Base-by-base conservation (phyloP, 2,888 invertebrate species). In the Eupelmus urozonus region DNA sequence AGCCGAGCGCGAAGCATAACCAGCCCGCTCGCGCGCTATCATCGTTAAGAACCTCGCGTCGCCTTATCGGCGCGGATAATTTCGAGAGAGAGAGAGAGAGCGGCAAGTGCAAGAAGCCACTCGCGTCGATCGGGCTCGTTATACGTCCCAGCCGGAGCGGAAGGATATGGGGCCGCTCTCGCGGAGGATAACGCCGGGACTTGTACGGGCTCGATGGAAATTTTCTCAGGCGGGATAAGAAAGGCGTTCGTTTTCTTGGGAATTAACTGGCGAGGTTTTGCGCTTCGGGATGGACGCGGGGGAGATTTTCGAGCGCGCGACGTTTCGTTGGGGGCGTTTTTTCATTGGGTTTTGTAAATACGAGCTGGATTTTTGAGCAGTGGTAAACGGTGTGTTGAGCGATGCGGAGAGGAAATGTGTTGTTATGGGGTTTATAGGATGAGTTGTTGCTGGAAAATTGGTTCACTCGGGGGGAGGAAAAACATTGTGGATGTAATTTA, bases 61-160 rank as follows among this genome's bases (percentile, higher is more conserved):
- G 40, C 18, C 73, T 69, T 73, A 74, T 74, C 74, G 66, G 1
- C 23, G 29, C 25, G 34, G 74, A 78, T 78, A 78, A 78, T 78
- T 78, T 74, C 40, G 45, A 29, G 27, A 34, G 53, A 72, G n/a
- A n/a, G n/a, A n/a, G n/a, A n/a, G n/a, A n/a, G n/a, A 67, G 65
- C 51, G 23, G 55, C 62, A 73, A 69, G 66, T 73, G 67, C 63
- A 73, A 78, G 57, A 77, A 78, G 69, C 73, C 49, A 62, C 67
- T 70, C 34, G 62, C 55, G 73, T 5, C 63, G 62, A 45, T 67
- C 18, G 20, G 23, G 49, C 3, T 25, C 29, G 59, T 67, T 60
- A 60, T 49, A 42, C 62, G 42, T 62, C 62, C 62, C 59, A 69
- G 29, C n/a, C n/a, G 34, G 34, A 42, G 69, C 60, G 69, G 62